Conservation (phyloP, 2,797 vertebrate species). For the Pteropus rufus region DNA sequence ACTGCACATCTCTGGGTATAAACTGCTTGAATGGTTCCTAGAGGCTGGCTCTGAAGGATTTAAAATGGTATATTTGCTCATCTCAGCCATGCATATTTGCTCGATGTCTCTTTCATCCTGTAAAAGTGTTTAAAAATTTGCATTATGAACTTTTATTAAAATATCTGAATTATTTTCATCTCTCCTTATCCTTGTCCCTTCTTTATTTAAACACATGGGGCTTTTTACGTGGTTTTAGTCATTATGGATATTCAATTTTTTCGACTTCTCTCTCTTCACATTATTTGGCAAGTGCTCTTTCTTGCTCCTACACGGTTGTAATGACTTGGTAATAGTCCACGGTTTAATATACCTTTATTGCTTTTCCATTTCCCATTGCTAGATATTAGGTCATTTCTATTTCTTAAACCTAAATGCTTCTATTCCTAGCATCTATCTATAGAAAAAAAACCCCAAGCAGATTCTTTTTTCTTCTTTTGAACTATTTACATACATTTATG, state of each 20-base stretch:
- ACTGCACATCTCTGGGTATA: background rate
- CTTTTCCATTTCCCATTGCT: background rate
- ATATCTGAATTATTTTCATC: background rate
- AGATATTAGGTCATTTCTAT: background rate
- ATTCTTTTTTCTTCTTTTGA: background rate
- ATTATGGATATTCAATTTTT: constrained; percentile 9
- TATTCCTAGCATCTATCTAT: background rate
- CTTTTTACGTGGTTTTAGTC: background rate
- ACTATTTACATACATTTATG: background rate
- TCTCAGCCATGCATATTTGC: background rate
- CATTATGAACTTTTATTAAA: constrained; percentile 8
- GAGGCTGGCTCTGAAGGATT: background rate
- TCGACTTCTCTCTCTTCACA: background rate
- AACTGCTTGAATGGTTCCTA: background rate
- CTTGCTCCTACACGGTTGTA: background rate
- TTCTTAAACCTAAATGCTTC: background rate
- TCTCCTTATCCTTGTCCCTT: background rate
- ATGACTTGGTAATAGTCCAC: background rate
- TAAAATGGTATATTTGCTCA: background rate
- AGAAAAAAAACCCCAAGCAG: background rate
- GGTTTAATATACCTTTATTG: constrained; percentile 20
- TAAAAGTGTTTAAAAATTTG: background rate
- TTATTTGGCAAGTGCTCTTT: constrained; percentile 34
- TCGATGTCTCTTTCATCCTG: background rate
- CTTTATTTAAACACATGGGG: constrained; percentile 1